These are phyloP conservation scores for Frieseomelitta varia DNA, from an alignment of 1,140 invertebrate species.

Conservation along the genomic window DNA sequence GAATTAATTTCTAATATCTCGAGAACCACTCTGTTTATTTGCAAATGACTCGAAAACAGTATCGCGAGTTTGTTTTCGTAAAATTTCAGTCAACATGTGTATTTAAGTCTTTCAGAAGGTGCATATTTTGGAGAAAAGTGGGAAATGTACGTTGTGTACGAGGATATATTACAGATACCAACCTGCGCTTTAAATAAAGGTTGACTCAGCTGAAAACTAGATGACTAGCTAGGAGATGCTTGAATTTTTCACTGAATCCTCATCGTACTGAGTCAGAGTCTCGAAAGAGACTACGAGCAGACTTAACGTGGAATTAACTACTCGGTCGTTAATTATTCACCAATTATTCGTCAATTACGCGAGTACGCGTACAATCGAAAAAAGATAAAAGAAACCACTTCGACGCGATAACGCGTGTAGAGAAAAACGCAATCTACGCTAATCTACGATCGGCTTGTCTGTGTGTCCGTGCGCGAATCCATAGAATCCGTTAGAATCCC, in stretches of 20 bases:
- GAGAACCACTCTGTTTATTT: too few relatives aligned
- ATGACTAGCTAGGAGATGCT: not conserved
- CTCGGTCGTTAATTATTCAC: not conserved
- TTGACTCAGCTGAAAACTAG: not conserved
- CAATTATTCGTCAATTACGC: too few relatives aligned
- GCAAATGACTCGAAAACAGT: too few relatives aligned
- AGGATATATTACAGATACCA: too few relatives aligned
- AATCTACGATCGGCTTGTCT: conserved; percentile 16
- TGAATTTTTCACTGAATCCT: not conserved
- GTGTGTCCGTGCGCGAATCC: not conserved
- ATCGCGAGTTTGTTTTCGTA: too few relatives aligned
- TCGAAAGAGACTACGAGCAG: not conserved
- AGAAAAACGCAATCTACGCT: not conserved
- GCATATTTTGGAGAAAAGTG: too few relatives aligned
- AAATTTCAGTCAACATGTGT: too few relatives aligned
- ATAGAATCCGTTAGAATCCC: not conserved
- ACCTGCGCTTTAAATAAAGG: not conserved
- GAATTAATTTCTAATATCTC: too few relatives aligned
- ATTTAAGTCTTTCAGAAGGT: too few relatives aligned
- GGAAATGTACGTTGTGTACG: too few relatives aligned
- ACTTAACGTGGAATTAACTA: too few relatives aligned
- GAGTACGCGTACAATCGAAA: not conserved
- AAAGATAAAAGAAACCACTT: not conserved
- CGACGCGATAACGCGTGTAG: not conserved
- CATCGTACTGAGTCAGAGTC: not conserved